Conservation (phyloP, 2,888 invertebrate species). For the Rotaria magnacalcarata region DNA sequence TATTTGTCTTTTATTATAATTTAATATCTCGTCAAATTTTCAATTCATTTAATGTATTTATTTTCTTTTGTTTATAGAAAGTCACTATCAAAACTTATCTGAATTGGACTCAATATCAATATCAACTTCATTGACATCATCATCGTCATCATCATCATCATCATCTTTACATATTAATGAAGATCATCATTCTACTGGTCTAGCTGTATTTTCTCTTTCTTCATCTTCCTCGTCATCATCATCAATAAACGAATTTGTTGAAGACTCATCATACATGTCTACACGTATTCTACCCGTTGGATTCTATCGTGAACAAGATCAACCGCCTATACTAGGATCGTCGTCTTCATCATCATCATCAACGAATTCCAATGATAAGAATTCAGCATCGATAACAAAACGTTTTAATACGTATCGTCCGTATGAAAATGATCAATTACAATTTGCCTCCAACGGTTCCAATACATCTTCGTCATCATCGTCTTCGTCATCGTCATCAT, state of each 20-base stretch:
- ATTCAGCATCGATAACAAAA: neutral
- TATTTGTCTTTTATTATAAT: neutral
- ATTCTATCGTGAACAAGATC: constrained; percentile 6
- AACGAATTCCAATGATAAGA: neutral
- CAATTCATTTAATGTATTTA: neutral
- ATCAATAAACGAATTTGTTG: neutral
- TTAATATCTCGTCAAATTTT: neutral
- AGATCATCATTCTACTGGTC: neutral
- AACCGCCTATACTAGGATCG: neutral
- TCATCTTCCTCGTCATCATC: neutral
- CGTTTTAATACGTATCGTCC: constrained; percentile 17
- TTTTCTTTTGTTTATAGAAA: neutral
- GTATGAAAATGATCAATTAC: constrained; percentile 1
- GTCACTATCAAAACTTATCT: neutral
- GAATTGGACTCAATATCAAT: neutral
- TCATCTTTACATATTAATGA: neutral
- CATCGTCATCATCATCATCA: neutral
- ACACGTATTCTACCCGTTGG: neutral
- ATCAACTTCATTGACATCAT: neutral
- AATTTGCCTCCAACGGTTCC: neutral
- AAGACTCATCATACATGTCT: neutral
- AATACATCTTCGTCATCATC: constrained; percentile 9
- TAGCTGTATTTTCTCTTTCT: neutral
- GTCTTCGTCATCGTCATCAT: neutral
- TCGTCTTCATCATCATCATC: neutral